A percentile compares a stretch with the other conserved stretches of the same genome.
Conservation (phyloP, 2,113 vertebrate species). For the Perca flavescens region DNA sequence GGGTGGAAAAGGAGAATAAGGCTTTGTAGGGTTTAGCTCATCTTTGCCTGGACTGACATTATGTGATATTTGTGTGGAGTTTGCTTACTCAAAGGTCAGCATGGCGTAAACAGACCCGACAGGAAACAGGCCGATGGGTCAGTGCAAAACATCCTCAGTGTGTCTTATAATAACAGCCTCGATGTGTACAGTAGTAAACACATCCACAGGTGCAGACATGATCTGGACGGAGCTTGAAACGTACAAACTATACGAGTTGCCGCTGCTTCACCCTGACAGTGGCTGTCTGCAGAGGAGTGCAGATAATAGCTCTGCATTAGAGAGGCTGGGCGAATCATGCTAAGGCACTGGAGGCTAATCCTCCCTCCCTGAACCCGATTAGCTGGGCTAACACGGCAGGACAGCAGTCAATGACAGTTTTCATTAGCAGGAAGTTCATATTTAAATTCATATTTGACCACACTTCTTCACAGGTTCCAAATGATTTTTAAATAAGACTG, state of each 20-base stretch:
- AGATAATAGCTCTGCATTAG: slow-evolving; percentile 65
- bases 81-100: slow-evolving; percentile 27
- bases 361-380: slow-evolving; percentile 74
- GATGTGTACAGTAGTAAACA: slow-evolving; percentile 18
- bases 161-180: slow-evolving; percentile 22
- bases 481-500: not conserved
- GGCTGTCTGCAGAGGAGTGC: slow-evolving; percentile 41
- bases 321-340: slow-evolving; percentile 53
- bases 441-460: not conserved
- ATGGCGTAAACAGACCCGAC: slow-evolving; percentile 18
- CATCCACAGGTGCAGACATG: slow-evolving; percentile 2
- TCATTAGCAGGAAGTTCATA: not conserved
- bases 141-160: not conserved
- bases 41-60: not conserved
- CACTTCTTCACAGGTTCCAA: not conserved
- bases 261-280: slow-evolving; percentile 18
- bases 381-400: slow-evolving; percentile 65
- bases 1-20: slow-evolving; percentile 8
- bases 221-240: not conserved
- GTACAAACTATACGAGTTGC: not conserved
- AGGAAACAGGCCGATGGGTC: not conserved
- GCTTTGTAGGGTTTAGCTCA: not conserved
- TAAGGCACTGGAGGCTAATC: slow-evolving; percentile 74
- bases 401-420: slow-evolving; percentile 14
- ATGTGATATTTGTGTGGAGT: slow-evolving; percentile 1